Base-by-base conservation (phyloP, 2,888 invertebrate species). In the Platynereis dumerilii region DNA sequence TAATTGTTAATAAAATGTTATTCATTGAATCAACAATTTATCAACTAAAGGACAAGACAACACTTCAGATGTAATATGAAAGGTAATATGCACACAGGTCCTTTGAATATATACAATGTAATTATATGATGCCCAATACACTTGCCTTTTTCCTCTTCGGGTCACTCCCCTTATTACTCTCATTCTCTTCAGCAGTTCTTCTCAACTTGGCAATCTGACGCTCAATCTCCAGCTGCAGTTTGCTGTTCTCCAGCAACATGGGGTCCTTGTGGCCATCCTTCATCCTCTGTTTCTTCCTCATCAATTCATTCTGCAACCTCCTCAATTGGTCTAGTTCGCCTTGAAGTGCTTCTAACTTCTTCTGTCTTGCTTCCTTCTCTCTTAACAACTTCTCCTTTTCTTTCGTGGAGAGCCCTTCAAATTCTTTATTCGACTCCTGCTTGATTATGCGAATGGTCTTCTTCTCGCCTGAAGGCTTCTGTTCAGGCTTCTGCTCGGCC, bases 251-350 rank as follows among this genome's bases (percentile, higher is more conserved):
- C 24, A 72, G 52, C 5, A 82, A 66, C 20, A 80, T 70, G 1
- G 80, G 81, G 67, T 81, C 81, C 60, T 76, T 79, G 68, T 78
- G 79, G 3, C 78, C 78, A 70, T 78, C 79, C 64, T 74, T 78
- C 58, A 75, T 73, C 56, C 63, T 56, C 44, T 74, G 74, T 52
- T 74, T 74, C 58, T 76, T 77, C 44, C 78, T 74, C 69, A 78
- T 75, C 64, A 81, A 64, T 65, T 80, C 80, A 66, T 77, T 78
- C 60, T 82, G 80, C 63, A 79, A 78, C 55, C 74, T 75, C 44
- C 74, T 69, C 34, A 81, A 69, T 34, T 71, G 74, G 10, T 67
- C 72, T 24, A 80, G 65, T 66, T 82, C 81, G 42, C 26, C 60
- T 26, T 64, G 53, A 15, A 67, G 45, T 12, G 42, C 52, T 2